Evolutionary conservation across 2,797 vertebrate species (phyloP), one percentile per base, ranked within the genome.

Genomic region (Chaetodon trifasciatus): DNA sequence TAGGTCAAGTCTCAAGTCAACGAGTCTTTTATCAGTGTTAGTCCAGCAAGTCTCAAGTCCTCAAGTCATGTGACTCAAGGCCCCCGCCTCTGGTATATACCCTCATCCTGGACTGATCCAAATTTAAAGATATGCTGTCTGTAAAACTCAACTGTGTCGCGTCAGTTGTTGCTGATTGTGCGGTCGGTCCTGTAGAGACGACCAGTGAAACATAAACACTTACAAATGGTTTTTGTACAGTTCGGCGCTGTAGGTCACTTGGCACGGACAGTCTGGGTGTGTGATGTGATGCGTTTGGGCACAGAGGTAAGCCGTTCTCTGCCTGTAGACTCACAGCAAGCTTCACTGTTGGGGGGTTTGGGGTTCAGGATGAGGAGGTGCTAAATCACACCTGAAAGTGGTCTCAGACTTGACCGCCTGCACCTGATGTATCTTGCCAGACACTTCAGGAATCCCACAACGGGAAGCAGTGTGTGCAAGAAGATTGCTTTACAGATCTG

Each of bases 21-120:
- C 2, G 4, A 32, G 28, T 4, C 28, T 32, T 32, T 32, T 32
- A 32, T 3, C 28, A 32, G 28, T 32, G 28, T 32, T 32, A 32
- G 4, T 32, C 28, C 2, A 32, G 28, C 3, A 32, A 32, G 28
- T 32, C 28, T 32, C 2, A 32, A 28, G 28, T 28, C 28, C 28
- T 44, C 42, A 44, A 13, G 42, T 44, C 42, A 13, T 13, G 42
- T 44, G 42, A 13, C 13, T 13, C 42, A 3, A 44, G 42, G 8
- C 42, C 42, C 8, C 42, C 42, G 3, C 3, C 42, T 44, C 42
- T 44, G 42, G 46, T 77, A 83, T 68, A 6, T 71, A 78, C 83
- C 87, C 88, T 91, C 79, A 81, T 88, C 69, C 80, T 85, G 79
- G 82, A 85, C 60, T 50, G 1, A 66, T 56, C 57, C 49, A 62